Base-by-base conservation (phyloP, 2,113 vertebrate genomes). In the Galemys pyrenaicus region DNA sequence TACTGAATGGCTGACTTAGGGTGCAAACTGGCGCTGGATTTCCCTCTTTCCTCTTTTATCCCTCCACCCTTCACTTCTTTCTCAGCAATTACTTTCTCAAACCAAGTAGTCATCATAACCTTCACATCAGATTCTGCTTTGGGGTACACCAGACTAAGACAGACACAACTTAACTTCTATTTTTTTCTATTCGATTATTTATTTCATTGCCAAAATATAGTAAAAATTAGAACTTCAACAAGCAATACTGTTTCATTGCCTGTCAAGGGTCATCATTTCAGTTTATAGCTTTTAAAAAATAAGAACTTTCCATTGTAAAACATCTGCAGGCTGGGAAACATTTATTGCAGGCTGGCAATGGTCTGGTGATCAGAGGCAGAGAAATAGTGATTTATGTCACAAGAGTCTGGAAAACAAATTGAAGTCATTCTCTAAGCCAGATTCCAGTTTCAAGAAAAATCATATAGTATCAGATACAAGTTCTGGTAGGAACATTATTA, bases 331-430 rank as follows among this genome's bases (percentile, higher is more conserved):
- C 71, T 84, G 44, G 30, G 32, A 96, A 89, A 89, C 77, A 81
- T 93, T 80, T 94, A 93, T 68, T 73, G 65, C n/a, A 32, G 41
- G 24, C 60, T 54, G 94, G 86, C 64, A 93, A 44, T 58, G 49
- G 95, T 74, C 71, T 93, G 62, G 46, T 87, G 89, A 89, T 81
- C 84, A 80, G 51, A 87, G 74, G 44, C 3, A 12, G 68, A 80
- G 81, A 90, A 94, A 95, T 67, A 71, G 62, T 96, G 87, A 96
- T 96, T 96, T 97, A 96, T 93, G 70, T 89, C 65, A 80, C 32
- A 60, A 74, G 51, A 87, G 35, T 96, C 70, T 92, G 89, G 94
- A 91, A 91, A 96, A 94, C 71, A 95, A 92, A 97, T 90, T 84
- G 82, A 96, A 94, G 80, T 93, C 87, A 82, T 95, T 96, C 84